Evolutionary conservation across 2,888 invertebrate genomes (phyloP).

Genomic region (Cyclophora albipunctata): DNA sequence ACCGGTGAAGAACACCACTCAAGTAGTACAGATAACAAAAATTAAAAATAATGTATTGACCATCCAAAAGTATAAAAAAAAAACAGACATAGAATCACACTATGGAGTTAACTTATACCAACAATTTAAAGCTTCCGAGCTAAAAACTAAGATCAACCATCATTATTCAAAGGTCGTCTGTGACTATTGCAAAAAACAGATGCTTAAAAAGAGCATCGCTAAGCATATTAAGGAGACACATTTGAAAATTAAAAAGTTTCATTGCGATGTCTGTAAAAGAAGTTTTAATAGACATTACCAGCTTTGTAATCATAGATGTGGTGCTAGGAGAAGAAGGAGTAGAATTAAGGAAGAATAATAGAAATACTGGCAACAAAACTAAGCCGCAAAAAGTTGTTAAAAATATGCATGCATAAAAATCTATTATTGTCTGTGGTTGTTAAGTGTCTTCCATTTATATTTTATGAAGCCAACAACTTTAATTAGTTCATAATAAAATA

Average conservation of each 20-base stretch:
- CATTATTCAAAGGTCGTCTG: conserved; percentile 48
- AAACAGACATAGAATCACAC: conserved; percentile 5
- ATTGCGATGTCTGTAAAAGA: conserved; percentile 33
- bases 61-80: conserved; percentile 36
- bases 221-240: conserved; percentile 51
- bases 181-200: conserved; percentile 55
- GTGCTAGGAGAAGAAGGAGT: conserved; percentile 15
- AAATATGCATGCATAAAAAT: too few species aligned
- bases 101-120: conserved; percentile 15
- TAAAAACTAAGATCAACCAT: conserved; percentile 31
- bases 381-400: too few species aligned
- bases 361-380: neutral
- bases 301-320: conserved; percentile 41
- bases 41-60: conserved; percentile 42
- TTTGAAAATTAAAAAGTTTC: conserved; percentile 40
- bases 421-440: too few species aligned
- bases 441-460: neutral
- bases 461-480: too few species aligned
- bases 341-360: conserved; percentile 1
- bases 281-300: conserved; percentile 45
- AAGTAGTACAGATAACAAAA: conserved; percentile 52
- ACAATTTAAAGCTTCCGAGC: conserved; percentile 24
- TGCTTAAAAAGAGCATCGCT: conserved; percentile 54
- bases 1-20: conserved; percentile 31
- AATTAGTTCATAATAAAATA: too few species aligned